Conservation (phyloP, 2,888 invertebrate genomes). For the Acanthacorydalis orientalis region DNA sequence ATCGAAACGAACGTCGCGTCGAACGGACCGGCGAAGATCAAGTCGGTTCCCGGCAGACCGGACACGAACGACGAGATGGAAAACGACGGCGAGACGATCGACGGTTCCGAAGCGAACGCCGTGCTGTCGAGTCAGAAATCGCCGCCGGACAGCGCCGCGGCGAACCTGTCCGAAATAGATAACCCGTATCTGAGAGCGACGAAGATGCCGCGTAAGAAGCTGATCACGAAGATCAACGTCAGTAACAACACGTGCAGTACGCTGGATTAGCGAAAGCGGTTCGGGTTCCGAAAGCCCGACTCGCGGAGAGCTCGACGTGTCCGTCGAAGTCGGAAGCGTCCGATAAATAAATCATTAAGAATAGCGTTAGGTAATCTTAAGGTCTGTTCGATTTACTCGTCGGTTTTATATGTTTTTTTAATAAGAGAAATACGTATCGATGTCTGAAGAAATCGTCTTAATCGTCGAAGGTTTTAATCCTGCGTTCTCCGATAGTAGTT, state of each 20-base stretch:
- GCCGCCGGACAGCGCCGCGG: slow-evolving; percentile 10
- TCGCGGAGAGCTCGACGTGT: too few relatives aligned
- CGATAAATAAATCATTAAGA: too few relatives aligned
- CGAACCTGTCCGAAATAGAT: slow-evolving; percentile 37
- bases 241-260: slow-evolving; percentile 3
- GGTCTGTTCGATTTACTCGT: too few relatives aligned
- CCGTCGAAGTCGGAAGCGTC: too few relatives aligned
- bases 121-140: not conserved
- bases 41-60: slow-evolving; percentile 13
- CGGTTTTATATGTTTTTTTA: too few relatives aligned
- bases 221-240: slow-evolving; percentile 5
- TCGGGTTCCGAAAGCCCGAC: not conserved
- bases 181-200: slow-evolving; percentile 50
- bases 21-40: slow-evolving; percentile 17
- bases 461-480: too few relatives aligned
- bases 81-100: slow-evolving; percentile 21
- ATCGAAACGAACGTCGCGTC: slow-evolving; percentile 13
- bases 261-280: not conserved
- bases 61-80: slow-evolving; percentile 24
- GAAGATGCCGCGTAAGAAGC: slow-evolving; percentile 21
- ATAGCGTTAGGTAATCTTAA: too few relatives aligned
- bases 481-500: too few relatives aligned
- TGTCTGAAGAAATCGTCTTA: too few relatives aligned
- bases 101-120: slow-evolving; percentile 21
- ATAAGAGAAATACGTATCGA: too few relatives aligned